A percentile compares a stretch with the other conserved stretches of the same genome.
Conservation (phyloP, 2,113 vertebrate species). For the Actinemys pallida region DNA sequence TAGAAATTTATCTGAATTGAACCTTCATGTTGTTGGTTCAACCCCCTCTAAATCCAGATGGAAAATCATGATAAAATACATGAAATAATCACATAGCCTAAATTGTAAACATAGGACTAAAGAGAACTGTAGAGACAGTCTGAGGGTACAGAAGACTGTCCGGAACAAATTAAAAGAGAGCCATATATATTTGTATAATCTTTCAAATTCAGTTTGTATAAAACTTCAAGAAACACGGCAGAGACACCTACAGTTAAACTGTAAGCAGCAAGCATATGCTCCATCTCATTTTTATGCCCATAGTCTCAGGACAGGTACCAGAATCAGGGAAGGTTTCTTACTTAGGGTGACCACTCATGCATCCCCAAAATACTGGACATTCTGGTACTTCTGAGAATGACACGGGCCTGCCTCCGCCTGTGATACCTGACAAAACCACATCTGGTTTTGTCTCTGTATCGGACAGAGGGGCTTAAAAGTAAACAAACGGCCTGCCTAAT, state of each 20-base stretch:
- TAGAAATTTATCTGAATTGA: neutral
- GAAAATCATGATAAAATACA: neutral
- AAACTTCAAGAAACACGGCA: neutral
- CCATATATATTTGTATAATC: neutral
- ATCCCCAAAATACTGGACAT: neutral
- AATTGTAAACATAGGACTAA: neutral
- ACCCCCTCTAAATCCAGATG: neutral
- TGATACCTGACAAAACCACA: neutral
- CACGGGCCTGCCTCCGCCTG: neutral
- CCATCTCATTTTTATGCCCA: neutral
- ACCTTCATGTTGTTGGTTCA: neutral
- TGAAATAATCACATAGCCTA: neutral
- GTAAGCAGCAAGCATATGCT: neutral
- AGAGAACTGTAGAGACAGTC: neutral
- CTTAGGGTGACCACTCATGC: no score
- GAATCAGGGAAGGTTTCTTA: neutral
- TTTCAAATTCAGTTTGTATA: neutral
- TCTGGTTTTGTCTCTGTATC: neutral
- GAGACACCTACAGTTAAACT: neutral
- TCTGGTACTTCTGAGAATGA: neutral
- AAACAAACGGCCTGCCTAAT: neutral
- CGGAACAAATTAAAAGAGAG: neutral
- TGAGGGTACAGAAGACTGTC: rapidly evolving
- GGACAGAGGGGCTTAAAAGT: neutral
- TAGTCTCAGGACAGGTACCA: neutral